Conservation (phyloP, 1,140 invertebrate species). For the Agrypnia vestita region DNA sequence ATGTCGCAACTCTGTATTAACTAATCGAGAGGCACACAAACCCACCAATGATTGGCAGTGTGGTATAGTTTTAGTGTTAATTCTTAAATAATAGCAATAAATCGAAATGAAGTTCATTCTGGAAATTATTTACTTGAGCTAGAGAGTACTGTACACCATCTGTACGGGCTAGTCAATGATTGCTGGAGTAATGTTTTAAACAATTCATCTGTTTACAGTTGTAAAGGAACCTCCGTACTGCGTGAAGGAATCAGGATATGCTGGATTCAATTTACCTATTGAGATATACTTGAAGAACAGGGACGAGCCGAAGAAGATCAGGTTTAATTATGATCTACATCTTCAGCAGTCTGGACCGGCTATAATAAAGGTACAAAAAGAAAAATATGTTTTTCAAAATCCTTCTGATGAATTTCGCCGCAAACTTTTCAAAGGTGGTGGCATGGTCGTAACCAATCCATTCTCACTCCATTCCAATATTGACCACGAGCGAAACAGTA, state of each 20-base stretch:
- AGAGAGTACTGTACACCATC: too few relatives aligned
- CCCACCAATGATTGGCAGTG: too few relatives aligned
- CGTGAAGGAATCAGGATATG: conserved; percentile 94
- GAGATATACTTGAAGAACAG: conserved; percentile 94
- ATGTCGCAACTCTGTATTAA: too few relatives aligned
- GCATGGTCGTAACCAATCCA: conserved; percentile 69
- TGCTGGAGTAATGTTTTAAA: background rate
- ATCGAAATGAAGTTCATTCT: too few relatives aligned
- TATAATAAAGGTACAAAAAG: conserved; percentile 82
- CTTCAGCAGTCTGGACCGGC: conserved; percentile 83
- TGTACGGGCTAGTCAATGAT: too few relatives aligned
- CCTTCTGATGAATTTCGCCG: conserved; percentile 91
- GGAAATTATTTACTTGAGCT: too few relatives aligned
- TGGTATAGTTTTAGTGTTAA: too few relatives aligned
- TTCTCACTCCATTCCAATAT: conserved; percentile 66
- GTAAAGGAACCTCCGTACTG: conserved; percentile 93
- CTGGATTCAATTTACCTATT: conserved; percentile 92
- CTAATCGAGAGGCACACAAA: too few relatives aligned
- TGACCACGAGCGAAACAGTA: conserved; percentile 71
- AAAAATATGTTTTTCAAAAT: conserved; percentile 83
- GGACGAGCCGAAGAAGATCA: conserved; percentile 91
- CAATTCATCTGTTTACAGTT: conserved; percentile 73
- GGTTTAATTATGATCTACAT: conserved; percentile 90
- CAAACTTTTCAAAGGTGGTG: conserved; percentile 91
- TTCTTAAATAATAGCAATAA: too few relatives aligned